phyloP scores from a whole-genome alignment of 35 echinoderm and acorn worm species.

The Holothuria glaberrima region DNA sequence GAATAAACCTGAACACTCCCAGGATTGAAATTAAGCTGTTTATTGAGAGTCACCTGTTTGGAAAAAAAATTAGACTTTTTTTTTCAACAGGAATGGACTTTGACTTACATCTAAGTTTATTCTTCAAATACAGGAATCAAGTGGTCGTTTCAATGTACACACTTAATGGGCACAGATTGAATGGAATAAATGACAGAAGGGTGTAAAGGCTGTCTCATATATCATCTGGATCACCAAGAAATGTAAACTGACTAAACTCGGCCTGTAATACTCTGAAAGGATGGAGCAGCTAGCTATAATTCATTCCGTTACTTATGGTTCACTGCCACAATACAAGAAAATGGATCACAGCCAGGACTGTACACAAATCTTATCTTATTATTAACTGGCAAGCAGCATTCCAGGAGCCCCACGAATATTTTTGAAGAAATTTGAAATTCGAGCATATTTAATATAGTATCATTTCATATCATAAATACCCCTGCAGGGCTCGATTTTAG shows the following conservation, averaged over 20 bases:
- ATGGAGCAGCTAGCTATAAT: too few species aligned
- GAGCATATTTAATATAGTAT: too few species aligned
- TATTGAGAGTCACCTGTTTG: slow-evolving; percentile 34
- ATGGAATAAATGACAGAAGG: slow-evolving; percentile 21
- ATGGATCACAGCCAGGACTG: too few species aligned
- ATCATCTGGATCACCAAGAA: slow-evolving; percentile 20
- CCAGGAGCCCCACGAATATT: too few species aligned
- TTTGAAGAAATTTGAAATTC: too few species aligned
- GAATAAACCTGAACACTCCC: neutral
- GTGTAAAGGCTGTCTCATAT: slow-evolving; percentile 44
- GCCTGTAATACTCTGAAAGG: too few species aligned
- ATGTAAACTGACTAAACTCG: neutral
- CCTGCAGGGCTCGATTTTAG: too few species aligned
- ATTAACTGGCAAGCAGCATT: too few species aligned
- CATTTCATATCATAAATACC: too few species aligned
- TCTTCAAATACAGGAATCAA: slow-evolving; percentile 35
- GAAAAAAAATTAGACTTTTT: neutral
- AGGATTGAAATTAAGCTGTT: slow-evolving; percentile 3
- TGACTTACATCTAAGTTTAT: slow-evolving; percentile 43
- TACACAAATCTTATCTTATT: too few species aligned
- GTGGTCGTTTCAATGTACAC: slow-evolving; percentile 39
- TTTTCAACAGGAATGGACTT: slow-evolving; percentile 37
- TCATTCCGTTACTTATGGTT: too few species aligned
- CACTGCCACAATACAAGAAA: too few species aligned
- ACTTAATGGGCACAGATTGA: slow-evolving; percentile 26